These are phyloP conservation scores for Poeciliopsis retropinna DNA, from an alignment of 2,113 vertebrate genomes.

Conservation along the genomic window DNA sequence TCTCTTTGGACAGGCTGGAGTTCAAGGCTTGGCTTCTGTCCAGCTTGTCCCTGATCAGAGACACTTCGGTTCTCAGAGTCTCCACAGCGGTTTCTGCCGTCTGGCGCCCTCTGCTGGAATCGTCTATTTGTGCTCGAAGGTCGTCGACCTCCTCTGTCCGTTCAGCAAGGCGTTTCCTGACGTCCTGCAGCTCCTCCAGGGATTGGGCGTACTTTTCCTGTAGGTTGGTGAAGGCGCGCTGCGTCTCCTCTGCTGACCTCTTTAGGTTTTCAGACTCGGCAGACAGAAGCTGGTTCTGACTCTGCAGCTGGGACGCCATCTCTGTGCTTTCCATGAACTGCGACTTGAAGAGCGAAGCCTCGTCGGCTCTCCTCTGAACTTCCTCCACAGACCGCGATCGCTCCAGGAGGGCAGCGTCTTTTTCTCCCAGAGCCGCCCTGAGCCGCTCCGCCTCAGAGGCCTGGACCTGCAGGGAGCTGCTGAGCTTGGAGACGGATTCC, in stretches of 20 bases:
- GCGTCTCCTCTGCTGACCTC: slow-evolving; percentile 61
- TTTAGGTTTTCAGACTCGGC: slow-evolving; percentile 43
- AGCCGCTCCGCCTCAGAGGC: slow-evolving; percentile 65
- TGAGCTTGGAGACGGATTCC: slow-evolving; percentile 70
- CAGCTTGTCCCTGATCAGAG: slow-evolving; percentile 64
- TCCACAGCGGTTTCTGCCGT: slow-evolving; percentile 45
- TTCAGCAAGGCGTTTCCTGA: slow-evolving; percentile 61
- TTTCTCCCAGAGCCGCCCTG: slow-evolving; percentile 67
- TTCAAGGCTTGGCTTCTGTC: slow-evolving; percentile 55
- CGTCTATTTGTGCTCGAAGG: slow-evolving; percentile 65
- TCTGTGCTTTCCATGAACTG: slow-evolving; percentile 77
- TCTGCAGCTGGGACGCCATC: slow-evolving; percentile 70
- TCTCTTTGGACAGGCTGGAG: slow-evolving; percentile 74
- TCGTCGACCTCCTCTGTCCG: slow-evolving; percentile 70
- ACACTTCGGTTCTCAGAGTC: slow-evolving; percentile 71
- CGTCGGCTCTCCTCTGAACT: slow-evolving; percentile 72
- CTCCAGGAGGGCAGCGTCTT: slow-evolving; percentile 62
- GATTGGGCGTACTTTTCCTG: slow-evolving; percentile 78
- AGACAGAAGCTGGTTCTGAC: slow-evolving; percentile 51
- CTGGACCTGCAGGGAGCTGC: slow-evolving; percentile 67
- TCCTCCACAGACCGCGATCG: slow-evolving; percentile 68
- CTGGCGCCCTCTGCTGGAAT: slow-evolving; percentile 58
- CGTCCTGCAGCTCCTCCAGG: slow-evolving; percentile 67
- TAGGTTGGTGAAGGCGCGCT: slow-evolving; percentile 79
- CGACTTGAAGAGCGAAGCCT: slow-evolving; percentile 66